Conservation (phyloP, 2,113 vertebrate species). For the Sporophila hypoxantha region DNA sequence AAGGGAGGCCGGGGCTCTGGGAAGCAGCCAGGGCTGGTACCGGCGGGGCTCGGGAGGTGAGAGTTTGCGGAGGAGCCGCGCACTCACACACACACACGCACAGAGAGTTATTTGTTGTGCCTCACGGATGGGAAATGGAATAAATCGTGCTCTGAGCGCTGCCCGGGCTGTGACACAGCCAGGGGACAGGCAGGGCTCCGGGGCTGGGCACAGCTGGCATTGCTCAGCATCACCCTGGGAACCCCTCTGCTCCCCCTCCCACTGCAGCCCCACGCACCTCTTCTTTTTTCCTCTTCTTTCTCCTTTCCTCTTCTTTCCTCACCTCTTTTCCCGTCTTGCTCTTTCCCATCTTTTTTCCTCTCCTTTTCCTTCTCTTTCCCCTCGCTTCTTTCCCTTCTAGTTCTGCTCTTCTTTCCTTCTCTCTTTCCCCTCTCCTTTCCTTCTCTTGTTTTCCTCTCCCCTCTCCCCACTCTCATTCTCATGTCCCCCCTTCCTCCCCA, state of each 20-base stretch:
- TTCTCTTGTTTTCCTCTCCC: too few relatives aligned
- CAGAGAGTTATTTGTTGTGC: neutral
- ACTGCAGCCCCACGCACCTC: neutral
- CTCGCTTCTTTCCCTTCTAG: neutral
- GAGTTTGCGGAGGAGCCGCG: neutral
- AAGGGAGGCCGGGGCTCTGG: neutral
- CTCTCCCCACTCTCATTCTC: too few relatives aligned
- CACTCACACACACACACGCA: accelerated
- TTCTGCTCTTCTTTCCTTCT: neutral
- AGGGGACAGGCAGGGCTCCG: neutral
- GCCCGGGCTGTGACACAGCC: neutral
- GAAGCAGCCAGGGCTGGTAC: neutral
- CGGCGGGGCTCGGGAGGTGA: neutral
- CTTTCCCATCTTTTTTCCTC: neutral
- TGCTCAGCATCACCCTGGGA: neutral
- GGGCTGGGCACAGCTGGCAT: neutral
- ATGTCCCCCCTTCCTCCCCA: neutral
- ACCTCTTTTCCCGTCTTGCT: too few relatives aligned
- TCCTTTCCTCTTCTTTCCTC: too few relatives aligned
- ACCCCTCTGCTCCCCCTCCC: neutral
- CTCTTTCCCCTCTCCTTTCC: too few relatives aligned
- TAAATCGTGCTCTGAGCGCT: neutral
- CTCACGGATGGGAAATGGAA: neutral
- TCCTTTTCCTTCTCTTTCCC: neutral
- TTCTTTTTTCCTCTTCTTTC: neutral